Base-by-base conservation (phyloP, 2,888 invertebrate species). In the Microchrysa polita region DNA sequence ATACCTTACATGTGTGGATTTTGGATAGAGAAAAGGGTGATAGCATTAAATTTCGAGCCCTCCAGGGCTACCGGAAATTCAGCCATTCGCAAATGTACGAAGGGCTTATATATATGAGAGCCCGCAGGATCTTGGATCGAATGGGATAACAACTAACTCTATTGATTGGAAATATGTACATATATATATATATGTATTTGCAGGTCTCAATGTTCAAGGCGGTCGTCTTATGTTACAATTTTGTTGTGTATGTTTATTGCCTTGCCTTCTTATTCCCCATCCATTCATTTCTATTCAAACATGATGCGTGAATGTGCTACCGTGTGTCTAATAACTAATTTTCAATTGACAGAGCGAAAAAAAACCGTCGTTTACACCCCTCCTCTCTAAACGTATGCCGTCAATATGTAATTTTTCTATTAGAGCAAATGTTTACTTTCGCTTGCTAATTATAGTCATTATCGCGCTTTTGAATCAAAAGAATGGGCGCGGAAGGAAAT, bases 391-490 rank as follows among this genome's bases (percentile, higher is more conserved):
- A 34, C 27, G 27, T 34, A n/a, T n/a, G 27, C 27, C 27, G 27
- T 34, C 27, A 34, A 34, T 16, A n/a, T 67, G 27, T 53, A 67
- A 53, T 67, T 53, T 52, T 67, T 67, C 22, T 65, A 65, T 67
- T 67, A 67, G n/a, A 27, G 18, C 23, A 22, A 48, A 16, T 67
- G 53, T 67, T 69, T 69, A 40, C 55, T 14, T 55, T 52, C 57
- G n/a, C n/a, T 34, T n/a, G 16, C 23, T 55, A 57, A 69, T 69
- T 69, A 69, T 40, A 55, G 69, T 57, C 55, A 69, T 69, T 69
- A 55, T 69, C 55, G 57, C 55, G 57, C 69, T 22, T n/a, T 57
- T 20, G 55, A 40, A 69, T 69, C 55, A 69, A 55, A 40, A 40
- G 55, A 55, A 34, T 18, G 20, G 55, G 27, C 42, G 55, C 42